Evolutionary conservation across 2,888 invertebrate species (phyloP).

Genomic region (Drosophila lacicola): DNA sequence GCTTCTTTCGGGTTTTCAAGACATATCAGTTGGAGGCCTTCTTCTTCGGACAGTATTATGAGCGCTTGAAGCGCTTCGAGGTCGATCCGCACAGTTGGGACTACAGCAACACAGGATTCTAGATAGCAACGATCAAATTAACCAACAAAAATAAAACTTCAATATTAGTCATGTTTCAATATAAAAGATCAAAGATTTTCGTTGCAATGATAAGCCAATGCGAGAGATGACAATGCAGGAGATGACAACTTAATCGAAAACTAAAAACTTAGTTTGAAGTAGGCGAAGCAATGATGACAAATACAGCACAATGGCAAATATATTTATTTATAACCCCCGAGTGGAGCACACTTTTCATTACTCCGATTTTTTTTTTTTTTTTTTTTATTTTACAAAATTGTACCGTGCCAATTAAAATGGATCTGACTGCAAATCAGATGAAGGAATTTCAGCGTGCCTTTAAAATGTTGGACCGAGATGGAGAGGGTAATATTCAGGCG

Average conservation of each 20-base stretch:
- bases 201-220: too few relatives aligned
- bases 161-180: too few relatives aligned
- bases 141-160: background rate
- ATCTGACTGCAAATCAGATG: background rate
- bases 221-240: too few relatives aligned
- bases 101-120: constrained; percentile 5
- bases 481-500: background rate
- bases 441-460: background rate
- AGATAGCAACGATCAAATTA: constrained; percentile 16
- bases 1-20: constrained; percentile 45
- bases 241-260: too few relatives aligned
- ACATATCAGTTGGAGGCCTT: constrained; percentile 56
- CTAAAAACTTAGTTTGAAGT: background rate
- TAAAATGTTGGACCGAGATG: constrained; percentile 15
- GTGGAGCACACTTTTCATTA: background rate
- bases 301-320: background rate
- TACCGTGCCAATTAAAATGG: background rate
- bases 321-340: background rate
- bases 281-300: background rate
- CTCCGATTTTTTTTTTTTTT: background rate
- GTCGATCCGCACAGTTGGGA: constrained; percentile 86
- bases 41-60: constrained; percentile 52
- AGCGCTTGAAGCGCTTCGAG: constrained; percentile 52
- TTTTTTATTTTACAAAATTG: constrained; percentile 12
- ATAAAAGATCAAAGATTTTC: too few relatives aligned